Percentiles rank a stretch among this genome's conserved stretches.
phyloP scores from a whole-genome alignment of 1,140 invertebrate genomes.

The Drosophila pallidifrons region DNA sequence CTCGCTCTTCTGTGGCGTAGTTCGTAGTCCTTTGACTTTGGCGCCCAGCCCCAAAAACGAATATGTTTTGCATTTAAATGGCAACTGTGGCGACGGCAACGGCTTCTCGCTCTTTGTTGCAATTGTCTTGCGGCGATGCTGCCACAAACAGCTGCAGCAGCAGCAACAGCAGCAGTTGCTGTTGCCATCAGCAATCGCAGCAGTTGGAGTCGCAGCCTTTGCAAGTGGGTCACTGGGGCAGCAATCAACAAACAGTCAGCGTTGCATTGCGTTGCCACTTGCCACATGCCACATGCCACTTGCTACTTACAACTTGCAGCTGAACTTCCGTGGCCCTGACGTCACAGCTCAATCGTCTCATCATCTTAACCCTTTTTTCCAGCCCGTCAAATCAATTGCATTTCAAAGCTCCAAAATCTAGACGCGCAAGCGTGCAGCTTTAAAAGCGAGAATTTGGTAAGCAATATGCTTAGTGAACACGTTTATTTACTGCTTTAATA shows the following conservation, averaged over 20 bases:
- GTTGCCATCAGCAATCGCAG: not conserved
- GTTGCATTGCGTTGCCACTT: not conserved
- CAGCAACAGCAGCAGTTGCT: conserved; percentile 3
- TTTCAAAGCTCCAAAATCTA: not conserved
- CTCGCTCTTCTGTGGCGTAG: not conserved
- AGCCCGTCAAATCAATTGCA: not conserved
- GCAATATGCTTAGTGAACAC: not conserved
- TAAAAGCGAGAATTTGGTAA: not conserved
- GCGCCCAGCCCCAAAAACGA: conserved; percentile 41
- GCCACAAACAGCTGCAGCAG: conserved; percentile 39
- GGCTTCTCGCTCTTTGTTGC: conserved; percentile 61
- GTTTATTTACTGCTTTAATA: no score
- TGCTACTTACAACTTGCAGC: conserved; percentile 33
- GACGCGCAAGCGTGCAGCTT: conserved; percentile 24
- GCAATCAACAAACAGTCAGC: conserved; percentile 60
- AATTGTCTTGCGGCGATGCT: conserved; percentile 65
- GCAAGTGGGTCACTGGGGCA: conserved; percentile 76
- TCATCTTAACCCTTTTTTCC: not conserved
- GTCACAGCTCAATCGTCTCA: conserved; percentile 38
- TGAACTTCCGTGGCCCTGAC: conserved; percentile 57
- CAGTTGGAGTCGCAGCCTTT: conserved; percentile 15
- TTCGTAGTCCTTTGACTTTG: conserved; percentile 46
- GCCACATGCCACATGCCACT: not conserved
- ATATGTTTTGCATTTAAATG: conserved; percentile 75
- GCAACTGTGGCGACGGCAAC: conserved; percentile 52